These are phyloP conservation scores for Musca domestica DNA, from an alignment of 1,140 invertebrate genomes.

Conservation along the genomic window DNA sequence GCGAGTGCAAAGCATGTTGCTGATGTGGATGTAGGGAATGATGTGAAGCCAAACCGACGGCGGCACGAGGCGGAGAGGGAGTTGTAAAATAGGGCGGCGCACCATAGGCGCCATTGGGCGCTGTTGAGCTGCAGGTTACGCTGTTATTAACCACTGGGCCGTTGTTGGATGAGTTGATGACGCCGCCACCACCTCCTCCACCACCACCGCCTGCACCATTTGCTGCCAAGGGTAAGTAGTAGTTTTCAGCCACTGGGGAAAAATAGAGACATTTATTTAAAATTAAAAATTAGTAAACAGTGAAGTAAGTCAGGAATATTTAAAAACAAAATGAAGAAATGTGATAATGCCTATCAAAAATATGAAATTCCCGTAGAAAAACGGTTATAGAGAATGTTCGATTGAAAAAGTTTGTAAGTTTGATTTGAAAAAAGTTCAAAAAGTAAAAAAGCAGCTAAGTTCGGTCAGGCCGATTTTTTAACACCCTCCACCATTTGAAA, in stretches of 20 bases:
- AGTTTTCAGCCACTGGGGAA: slow-evolving; percentile 48
- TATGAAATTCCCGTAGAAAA: too few species aligned
- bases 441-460: too few species aligned
- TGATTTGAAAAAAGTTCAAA: too few species aligned
- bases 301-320: too few species aligned
- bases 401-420: too few species aligned
- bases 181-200: slow-evolving; percentile 30
- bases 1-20: slow-evolving; percentile 33
- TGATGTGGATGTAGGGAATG: slow-evolving; percentile 49
- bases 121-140: slow-evolving; percentile 27
- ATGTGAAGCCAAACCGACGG: slow-evolving; percentile 35
- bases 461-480: too few species aligned
- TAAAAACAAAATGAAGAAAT: too few species aligned
- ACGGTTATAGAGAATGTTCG: too few species aligned
- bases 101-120: slow-evolving; percentile 34
- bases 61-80: slow-evolving; percentile 43
- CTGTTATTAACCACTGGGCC: slow-evolving; percentile 25
- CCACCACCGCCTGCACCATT: slow-evolving; percentile 28
- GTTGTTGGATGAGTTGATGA: neutral
- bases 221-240: slow-evolving; percentile 35
- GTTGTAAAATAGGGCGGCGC: slow-evolving; percentile 51
- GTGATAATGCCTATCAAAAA: too few species aligned
- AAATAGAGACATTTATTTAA: neutral
- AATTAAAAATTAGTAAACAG: too few species aligned
- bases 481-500: too few species aligned